Percentiles rank a stretch among this genome's conserved stretches.
phyloP scores from a whole-genome alignment of 2,888 invertebrate genomes.

The Galerucella nymphaeae region DNA sequence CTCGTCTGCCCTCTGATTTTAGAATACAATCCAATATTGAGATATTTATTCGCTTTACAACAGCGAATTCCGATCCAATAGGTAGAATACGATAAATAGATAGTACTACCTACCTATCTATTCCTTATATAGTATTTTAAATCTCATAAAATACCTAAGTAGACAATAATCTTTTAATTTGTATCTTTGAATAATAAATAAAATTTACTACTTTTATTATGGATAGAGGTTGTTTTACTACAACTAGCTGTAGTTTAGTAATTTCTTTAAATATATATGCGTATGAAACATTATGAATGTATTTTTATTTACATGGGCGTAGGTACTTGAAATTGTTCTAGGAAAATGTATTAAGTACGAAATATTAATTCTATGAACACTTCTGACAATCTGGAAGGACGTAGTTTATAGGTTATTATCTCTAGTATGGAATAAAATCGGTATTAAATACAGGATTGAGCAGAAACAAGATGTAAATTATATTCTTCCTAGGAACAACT shows the following conservation, averaged over 20 bases:
- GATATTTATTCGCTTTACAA: constrained; percentile 28
- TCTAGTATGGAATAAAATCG: no score
- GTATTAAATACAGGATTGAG: no score
- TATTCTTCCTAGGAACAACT: no score
- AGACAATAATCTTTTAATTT: no score
- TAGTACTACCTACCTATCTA: neutral
- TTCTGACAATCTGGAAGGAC: no score
- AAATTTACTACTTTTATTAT: no score
- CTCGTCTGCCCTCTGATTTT: constrained; percentile 21
- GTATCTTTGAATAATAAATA: no score
- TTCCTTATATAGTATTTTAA: neutral
- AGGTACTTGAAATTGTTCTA: neutral
- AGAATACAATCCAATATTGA: constrained; percentile 25
- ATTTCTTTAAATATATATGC: neutral
- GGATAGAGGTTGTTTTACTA: no score
- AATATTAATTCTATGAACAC: neutral
- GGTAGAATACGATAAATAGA: constrained; percentile 3
- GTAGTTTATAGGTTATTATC: no score
- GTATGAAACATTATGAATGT: neutral
- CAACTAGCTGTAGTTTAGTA: neutral
- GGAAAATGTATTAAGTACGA: neutral
- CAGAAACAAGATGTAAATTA: no score
- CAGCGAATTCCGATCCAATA: constrained; percentile 28
- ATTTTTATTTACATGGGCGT: neutral
- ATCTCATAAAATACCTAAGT: no score